Conservation (phyloP, 1,140 invertebrate genomes). For the Luehdorfia chinensis region DNA sequence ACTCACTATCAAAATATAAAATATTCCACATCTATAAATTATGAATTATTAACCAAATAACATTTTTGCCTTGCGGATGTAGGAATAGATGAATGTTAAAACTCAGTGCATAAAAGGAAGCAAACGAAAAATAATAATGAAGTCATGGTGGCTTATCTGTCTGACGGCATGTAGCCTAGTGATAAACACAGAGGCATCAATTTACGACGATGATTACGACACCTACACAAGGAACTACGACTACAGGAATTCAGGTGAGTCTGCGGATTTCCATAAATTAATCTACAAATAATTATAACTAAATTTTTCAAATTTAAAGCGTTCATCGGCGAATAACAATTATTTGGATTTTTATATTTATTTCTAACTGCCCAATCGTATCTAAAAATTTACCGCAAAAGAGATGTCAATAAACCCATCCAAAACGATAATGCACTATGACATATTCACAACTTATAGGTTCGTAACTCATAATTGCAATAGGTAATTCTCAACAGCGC, state of each 20-base stretch:
- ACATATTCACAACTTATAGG: too few relatives aligned
- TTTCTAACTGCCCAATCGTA: too few relatives aligned
- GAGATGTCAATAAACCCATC: too few relatives aligned
- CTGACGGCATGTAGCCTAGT: constrained; percentile 30
- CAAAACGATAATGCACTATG: too few relatives aligned
- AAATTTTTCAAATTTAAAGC: neutral
- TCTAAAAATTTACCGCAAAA: too few relatives aligned
- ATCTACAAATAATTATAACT: neutral
- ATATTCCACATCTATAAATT: too few relatives aligned
- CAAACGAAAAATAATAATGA: constrained; percentile 30
- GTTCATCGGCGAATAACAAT: too few relatives aligned
- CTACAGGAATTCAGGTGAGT: constrained; percentile 55
- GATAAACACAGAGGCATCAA: constrained; percentile 34
- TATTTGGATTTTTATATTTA: too few relatives aligned
- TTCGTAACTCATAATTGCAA: too few relatives aligned
- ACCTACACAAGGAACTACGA: constrained; percentile 60
- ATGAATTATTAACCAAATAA: too few relatives aligned
- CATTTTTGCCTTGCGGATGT: constrained; percentile 19
- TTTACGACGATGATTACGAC: constrained; percentile 68
- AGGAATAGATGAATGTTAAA: constrained; percentile 10
- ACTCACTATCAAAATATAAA: too few relatives aligned
- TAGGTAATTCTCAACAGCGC: too few relatives aligned
- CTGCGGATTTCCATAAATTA: neutral
- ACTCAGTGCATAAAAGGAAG: constrained; percentile 18
- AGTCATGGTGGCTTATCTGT: constrained; percentile 39